A percentile compares a stretch with the other conserved stretches of the same genome.
phyloP scores from a whole-genome alignment of 1,140 invertebrate species.

The Drosophila azteca region DNA sequence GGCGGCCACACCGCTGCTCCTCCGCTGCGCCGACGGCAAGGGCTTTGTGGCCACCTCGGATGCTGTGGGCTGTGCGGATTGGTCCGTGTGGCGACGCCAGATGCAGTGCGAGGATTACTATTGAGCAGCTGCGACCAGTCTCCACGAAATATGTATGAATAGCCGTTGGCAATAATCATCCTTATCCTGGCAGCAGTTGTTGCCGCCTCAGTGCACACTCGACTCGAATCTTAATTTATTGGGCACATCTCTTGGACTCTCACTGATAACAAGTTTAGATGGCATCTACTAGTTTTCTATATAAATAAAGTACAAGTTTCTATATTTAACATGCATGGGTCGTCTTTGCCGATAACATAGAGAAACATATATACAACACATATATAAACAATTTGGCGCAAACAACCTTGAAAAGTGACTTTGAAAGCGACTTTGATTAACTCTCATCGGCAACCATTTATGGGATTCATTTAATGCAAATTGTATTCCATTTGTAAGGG shows the following conservation, averaged over 20 bases:
- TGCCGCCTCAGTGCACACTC: not conserved
- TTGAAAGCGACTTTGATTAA: not conserved
- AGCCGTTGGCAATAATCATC: slow-evolving; percentile 31
- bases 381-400: not conserved
- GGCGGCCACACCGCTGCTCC: slow-evolving; percentile 54
- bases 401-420: not conserved
- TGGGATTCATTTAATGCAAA: slow-evolving; percentile 22
- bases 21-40: slow-evolving; percentile 60
- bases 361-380: too few relatives aligned
- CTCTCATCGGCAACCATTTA: not conserved
- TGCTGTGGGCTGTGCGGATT: slow-evolving; percentile 72
- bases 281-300: slow-evolving; percentile 10
- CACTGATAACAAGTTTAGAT: not conserved
- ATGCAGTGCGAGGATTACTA: slow-evolving; percentile 70
- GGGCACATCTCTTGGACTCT: slow-evolving; percentile 23
- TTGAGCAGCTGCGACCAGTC: slow-evolving; percentile 46
- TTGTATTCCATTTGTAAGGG: slow-evolving; percentile 13
- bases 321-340: slow-evolving; percentile 8
- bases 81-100: slow-evolving; percentile 67
- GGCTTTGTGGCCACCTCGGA: slow-evolving; percentile 63
- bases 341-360: too few relatives aligned
- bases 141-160: slow-evolving; percentile 16
- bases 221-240: slow-evolving; percentile 41
- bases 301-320: slow-evolving; percentile 35
- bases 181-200: not conserved